Percentiles rank a stretch among this genome's conserved stretches.
phyloP scores from a whole-genome alignment of 2,113 vertebrate species.

The Microcebus jonahi region DNA sequence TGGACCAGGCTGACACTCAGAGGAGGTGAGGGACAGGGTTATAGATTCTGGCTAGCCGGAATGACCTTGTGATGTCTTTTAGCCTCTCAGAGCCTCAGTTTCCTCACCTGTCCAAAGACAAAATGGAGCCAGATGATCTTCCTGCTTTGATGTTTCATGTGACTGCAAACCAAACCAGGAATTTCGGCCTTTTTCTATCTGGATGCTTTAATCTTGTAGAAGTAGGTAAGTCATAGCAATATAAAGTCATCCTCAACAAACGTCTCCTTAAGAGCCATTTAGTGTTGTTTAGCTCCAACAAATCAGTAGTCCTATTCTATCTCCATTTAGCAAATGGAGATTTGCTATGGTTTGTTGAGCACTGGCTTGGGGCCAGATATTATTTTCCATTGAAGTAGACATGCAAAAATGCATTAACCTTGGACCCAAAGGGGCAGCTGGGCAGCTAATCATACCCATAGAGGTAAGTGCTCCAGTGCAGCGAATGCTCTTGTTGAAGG shows the following conservation, averaged over 20 bases:
- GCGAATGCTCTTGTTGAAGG: not conserved
- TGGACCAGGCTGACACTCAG: not conserved
- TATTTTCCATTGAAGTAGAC: slow-evolving; percentile 32
- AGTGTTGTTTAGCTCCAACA: not conserved
- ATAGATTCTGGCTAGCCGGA: not conserved
- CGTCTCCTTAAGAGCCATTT: slow-evolving; percentile 15
- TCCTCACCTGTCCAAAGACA: not conserved
- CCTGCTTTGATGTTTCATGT: not conserved
- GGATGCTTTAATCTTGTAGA: not conserved
- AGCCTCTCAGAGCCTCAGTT: not conserved
- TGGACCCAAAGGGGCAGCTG: not conserved
- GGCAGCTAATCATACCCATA: not conserved
- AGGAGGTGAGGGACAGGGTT: not conserved
- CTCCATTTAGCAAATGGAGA: not conserved
- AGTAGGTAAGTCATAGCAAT: not conserved
- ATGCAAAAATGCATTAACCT: not conserved
- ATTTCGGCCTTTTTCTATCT: not conserved
- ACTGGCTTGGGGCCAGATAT: slow-evolving; percentile 9
- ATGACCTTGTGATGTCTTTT: too few species aligned
- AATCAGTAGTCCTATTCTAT: not conserved
- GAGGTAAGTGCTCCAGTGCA: not conserved
- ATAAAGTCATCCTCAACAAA: not conserved
- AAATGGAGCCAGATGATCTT: not conserved
- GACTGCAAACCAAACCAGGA: not conserved
- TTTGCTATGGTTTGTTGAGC: not conserved